Conservation (phyloP, 2,888 invertebrate genomes). For the Sphaerophoria taeniata region DNA sequence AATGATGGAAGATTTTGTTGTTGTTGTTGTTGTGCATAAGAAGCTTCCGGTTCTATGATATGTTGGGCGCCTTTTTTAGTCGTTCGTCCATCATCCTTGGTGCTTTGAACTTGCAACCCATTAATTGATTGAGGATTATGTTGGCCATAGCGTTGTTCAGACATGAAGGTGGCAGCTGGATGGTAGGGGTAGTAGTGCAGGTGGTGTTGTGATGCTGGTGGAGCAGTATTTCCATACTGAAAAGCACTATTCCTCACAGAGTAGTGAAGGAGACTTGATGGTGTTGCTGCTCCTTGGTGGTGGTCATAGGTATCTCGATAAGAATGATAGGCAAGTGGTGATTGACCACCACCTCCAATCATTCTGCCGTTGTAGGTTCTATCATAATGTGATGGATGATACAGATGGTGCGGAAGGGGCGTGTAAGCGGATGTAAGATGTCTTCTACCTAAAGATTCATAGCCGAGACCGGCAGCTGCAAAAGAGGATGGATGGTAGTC, state of each 20-base stretch:
- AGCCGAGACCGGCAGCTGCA: slow-evolving; percentile 45
- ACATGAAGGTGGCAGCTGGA: slow-evolving; percentile 13
- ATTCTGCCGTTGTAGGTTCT: slow-evolving; percentile 74
- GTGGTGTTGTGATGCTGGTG: slow-evolving; percentile 46
- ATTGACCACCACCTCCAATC: slow-evolving; percentile 65
- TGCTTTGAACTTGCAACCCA: slow-evolving; percentile 45
- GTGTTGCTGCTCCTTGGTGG: slow-evolving; percentile 78
- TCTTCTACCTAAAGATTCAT: slow-evolving; percentile 59
- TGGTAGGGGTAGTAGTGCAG: slow-evolving; percentile 64
- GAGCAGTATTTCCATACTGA: slow-evolving; percentile 57
- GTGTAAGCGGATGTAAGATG: slow-evolving; percentile 46
- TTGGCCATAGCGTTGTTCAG: slow-evolving; percentile 56
- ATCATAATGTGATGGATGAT: slow-evolving; percentile 68
- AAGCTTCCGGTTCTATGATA: slow-evolving; percentile 49
- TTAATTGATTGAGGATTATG: slow-evolving; percentile 61
- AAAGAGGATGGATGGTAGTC: slow-evolving; percentile 47
- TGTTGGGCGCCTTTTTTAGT: slow-evolving; percentile 42
- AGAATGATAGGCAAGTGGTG: slow-evolving; percentile 67
- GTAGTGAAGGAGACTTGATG: slow-evolving; percentile 79
- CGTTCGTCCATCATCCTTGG: slow-evolving; percentile 51
- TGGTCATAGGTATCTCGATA: slow-evolving; percentile 61
- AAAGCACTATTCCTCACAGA: slow-evolving; percentile 76
- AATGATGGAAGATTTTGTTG: slow-evolving; percentile 41
- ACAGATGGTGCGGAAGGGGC: slow-evolving; percentile 60
- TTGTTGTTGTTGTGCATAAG: slow-evolving; percentile 54